Conservation (phyloP, 2,113 vertebrate genomes). For the Nyctereutes procyonoides region DNA sequence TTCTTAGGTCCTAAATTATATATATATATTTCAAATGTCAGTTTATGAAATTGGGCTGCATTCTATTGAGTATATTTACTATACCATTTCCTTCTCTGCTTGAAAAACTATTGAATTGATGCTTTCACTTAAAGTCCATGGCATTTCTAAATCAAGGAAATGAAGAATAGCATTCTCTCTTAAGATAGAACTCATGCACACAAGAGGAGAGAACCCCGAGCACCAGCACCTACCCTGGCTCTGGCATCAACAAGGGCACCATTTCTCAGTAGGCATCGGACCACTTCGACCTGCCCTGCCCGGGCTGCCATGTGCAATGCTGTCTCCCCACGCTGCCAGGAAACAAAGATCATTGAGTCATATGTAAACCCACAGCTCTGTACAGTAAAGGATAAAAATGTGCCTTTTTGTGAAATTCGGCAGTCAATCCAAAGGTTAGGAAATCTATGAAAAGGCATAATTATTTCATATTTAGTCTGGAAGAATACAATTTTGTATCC, state of each 20-base stretch:
- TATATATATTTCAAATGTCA: background rate
- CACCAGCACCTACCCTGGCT: conserved; percentile 92
- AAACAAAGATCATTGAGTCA: conserved; percentile 72
- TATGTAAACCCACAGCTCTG: background rate
- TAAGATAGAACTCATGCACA: background rate
- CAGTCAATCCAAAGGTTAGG: background rate
- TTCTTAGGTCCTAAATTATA: background rate
- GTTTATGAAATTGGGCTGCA: background rate
- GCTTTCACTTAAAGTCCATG: background rate
- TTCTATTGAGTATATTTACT: background rate
- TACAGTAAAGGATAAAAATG: background rate
- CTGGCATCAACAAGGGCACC: conserved; percentile 97
- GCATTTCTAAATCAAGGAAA: background rate
- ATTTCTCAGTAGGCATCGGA: conserved; percentile 97
- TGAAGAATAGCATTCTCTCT: background rate
- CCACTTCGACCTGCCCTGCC: conserved; percentile 98
- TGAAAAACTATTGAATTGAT: background rate
- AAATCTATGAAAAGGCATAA: background rate
- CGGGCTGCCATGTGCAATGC: conserved; percentile 97
- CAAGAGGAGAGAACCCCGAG: rapidly evolving
- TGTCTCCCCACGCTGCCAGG: conserved; percentile 95
- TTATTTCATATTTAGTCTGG: background rate
- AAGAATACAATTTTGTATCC: background rate
- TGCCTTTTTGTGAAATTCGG: background rate
- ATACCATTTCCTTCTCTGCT: background rate